Evolutionary conservation across 1,140 invertebrate genomes (phyloP), one percentile per base, ranked within the genome.

Genomic region (Tetraneura akinire): DNA sequence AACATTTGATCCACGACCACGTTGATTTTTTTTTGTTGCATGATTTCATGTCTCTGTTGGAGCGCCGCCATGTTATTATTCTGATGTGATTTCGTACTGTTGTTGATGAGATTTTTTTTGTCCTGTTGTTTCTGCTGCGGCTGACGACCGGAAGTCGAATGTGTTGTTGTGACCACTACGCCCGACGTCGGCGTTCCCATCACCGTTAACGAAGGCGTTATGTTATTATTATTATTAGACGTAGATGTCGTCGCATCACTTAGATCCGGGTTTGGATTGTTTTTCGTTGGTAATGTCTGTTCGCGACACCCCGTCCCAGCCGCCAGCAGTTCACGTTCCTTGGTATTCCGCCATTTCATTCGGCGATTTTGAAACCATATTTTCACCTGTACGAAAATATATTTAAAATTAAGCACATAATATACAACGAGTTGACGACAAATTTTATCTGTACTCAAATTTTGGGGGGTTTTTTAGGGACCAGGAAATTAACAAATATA

Each of bases 281-380:
- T 97, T 86, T 98, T 98, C 85, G 95, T 98, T 0, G 96, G 96
- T 37, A 98, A 87, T 0, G 96, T 98, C 85, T 98, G 95, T 84
- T 98, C 96, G 23, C 96, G 88, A 11, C 94, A 95, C 6, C 96
- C 96, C 14, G 74, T 78, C 0, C 96, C 96, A 23, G 90, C 92
- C 5, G 96, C 96, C 62, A 99, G 87, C 0, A 98, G 88, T 86
- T 98, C 96, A 21, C 96, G 88, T 85, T 99, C 97, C 86, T 98
- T 98, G 11, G 94, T 97, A 86, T 99, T 99, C 11, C 97, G 89
- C 95, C 95, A 97, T 86, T 97, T 97, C 95, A 97, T 97, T 70
- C 95, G 90, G 1, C 95, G 90, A 85, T 97, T 97, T 90, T 97
- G 95, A 86, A 97, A 97, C 95, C 95, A 97, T 81, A 97, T 97